phyloP scores from a whole-genome alignment of 2,113 vertebrate genomes.

The Hippocampus comes region DNA sequence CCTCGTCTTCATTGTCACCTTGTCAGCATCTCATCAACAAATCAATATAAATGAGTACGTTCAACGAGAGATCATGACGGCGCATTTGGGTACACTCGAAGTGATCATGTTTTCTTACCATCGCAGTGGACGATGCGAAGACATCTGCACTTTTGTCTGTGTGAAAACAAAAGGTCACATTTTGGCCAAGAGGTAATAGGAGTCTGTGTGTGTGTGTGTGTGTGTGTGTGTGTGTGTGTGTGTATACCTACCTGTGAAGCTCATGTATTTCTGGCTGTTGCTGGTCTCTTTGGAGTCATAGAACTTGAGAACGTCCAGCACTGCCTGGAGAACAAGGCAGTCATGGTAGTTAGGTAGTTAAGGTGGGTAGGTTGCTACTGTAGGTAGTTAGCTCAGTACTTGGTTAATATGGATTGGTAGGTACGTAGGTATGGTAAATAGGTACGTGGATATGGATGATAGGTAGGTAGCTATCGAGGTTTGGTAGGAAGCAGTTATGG shows the following conservation, averaged over 20 bases:
- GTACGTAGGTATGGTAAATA: too few relatives aligned
- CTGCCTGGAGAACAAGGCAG: slow-evolving; percentile 60
- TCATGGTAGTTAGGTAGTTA: background rate
- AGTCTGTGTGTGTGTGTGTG: background rate
- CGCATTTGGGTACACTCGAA: background rate
- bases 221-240: slow-evolving; percentile 16
- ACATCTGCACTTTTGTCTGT: slow-evolving; percentile 89
- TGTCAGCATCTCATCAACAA: background rate
- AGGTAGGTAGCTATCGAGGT: too few relatives aligned
- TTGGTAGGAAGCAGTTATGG: too few relatives aligned
- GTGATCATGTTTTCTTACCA: slow-evolving; percentile 73
- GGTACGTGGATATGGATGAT: too few relatives aligned
- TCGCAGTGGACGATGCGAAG: slow-evolving; percentile 80
- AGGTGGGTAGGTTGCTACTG: background rate
- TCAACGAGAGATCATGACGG: background rate
- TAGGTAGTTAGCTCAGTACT: too few relatives aligned
- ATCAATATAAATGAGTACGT: too few relatives aligned
- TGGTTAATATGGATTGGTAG: too few relatives aligned
- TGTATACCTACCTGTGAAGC: slow-evolving; percentile 80
- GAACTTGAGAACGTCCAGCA: slow-evolving; percentile 91
- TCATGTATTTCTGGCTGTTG: slow-evolving; percentile 98
- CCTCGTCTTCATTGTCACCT: background rate
- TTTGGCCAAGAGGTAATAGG: too few relatives aligned
- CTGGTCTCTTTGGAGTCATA: slow-evolving; percentile 93
- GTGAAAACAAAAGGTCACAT: slow-evolving; percentile 24